Evolutionary conservation across 2,888 invertebrate species (phyloP), one percentile per base, ranked within the genome.

Genomic region (Chloromyia formosa): DNA sequence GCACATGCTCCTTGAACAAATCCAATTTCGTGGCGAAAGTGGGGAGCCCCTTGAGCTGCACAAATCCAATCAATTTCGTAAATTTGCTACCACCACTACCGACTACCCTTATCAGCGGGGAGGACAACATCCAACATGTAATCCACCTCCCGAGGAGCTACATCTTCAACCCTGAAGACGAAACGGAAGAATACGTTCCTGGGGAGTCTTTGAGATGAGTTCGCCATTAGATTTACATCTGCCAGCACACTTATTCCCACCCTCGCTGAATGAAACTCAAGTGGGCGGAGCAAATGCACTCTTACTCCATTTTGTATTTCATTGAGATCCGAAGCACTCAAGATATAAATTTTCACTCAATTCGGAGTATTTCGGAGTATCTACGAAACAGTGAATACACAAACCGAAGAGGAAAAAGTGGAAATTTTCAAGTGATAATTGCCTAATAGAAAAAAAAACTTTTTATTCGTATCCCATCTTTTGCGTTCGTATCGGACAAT

Each of bases 51-150:
- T 66, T 22, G 49, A 66, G 71, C 71, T 71, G 71, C 66, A 76
- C 64, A 76, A 76, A 76, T 73, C 74, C 74, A 76, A 76, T 76
- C 76, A 76, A 74, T 76, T 76, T 76, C 61, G 60, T 73, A 76
- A 76, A 72, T 64, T 71, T 64, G 62, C 71, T 64, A 53, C 56
- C 69, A 74, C 64, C 60, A 69, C 27, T 56, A 53, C 53, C n/a
- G n/a, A 64, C 64, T 35, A 54, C 62, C 40, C 27, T 35, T 35
- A 35, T 35, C 27, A 18, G 56, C 18, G 27, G 27, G 7, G 27
- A 35, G 27, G 27, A 35, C 27, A 35, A 35, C 27, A n/a, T 35
- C 27, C 27, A 35, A 35, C 27, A 7, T 35, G 7, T 4, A 35
- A 35, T 35, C n/a, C n/a, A n/a, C n/a, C n/a, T n/a, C n/a, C n/a